Base-by-base conservation (phyloP, 1,140 invertebrate genomes). In the Drosophila lacteicornis region DNA sequence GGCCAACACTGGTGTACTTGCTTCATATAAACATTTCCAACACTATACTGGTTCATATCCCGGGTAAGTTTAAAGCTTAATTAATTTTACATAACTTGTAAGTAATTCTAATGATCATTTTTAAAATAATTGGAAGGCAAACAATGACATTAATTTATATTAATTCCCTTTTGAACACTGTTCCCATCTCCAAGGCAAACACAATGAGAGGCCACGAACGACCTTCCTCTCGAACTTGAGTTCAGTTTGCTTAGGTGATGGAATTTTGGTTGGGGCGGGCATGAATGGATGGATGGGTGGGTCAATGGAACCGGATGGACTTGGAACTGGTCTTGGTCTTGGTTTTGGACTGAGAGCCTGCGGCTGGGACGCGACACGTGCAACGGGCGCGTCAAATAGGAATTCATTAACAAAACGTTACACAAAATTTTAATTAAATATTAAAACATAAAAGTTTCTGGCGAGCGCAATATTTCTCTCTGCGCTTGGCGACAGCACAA, bases 341-440 rank as follows among this genome's bases (percentile, higher is more conserved):
- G 46, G 12, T 13, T 19, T 22, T 47, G 12, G 19, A 13, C 19
- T 15, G 30, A 70, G 58, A 61, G 70, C 79, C 83, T 87, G 83
- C 59, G 82, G 83, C 82, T 33, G 65, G 80, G 68, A 50, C 61
- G 77, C 83, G 84, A 80, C 83, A 87, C 83, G 83, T 87, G 84
- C 85, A 71, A 62, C 78, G 84, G 61, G 84, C 81, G 85, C 85
- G 85, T 79, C 85, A 90, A 88, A 90, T 88, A 90, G 85, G 81
- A 88, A 88, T 88, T 88, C 85, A 88, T 88, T 88, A 88, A 88
- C 85, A 88, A 88, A 88, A 88, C 86, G 85, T 90, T 90, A 88
- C 85, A 85, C 86, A 82, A 88, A 84, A 88, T 88, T 88, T 88
- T 88, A 90, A 88, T 88, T 88, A 88, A 88, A 88, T 88, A 88